A percentile compares a stretch with the other conserved stretches of the same genome.
Evolutionary conservation across 2,797 vertebrate genomes (phyloP).

Genomic region (Gorsachius magnificus): DNA sequence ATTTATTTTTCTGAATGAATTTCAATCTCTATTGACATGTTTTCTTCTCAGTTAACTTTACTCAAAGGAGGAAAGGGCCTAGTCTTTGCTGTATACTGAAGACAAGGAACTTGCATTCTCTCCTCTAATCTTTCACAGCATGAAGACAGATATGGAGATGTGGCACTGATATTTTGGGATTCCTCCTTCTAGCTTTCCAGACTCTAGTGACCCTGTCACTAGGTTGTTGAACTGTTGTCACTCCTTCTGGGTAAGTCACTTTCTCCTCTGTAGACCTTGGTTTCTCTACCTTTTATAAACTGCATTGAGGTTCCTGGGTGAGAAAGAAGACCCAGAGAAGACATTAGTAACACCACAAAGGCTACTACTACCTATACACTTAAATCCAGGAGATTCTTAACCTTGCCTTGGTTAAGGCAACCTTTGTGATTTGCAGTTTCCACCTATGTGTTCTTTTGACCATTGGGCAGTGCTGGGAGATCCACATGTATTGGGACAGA

Average conservation of each 20-base stretch:
- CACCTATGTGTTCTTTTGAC: neutral
- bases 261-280: neutral
- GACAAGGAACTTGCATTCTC: neutral
- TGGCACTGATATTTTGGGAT: neutral
- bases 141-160: neutral
- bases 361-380: neutral
- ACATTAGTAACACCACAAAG: neutral
- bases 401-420: neutral
- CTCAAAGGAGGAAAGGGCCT: neutral
- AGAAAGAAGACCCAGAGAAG: neutral
- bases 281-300: neutral
- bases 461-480: neutral
- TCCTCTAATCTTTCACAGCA: neutral
- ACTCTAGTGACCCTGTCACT: neutral
- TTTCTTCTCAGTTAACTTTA: neutral
- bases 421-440: neutral
- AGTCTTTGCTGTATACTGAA: neutral
- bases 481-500: neutral
- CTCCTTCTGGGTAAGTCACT: neutral
- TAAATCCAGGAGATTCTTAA: neutral
- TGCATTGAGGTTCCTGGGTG: neutral
- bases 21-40: neutral
- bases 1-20: neutral
- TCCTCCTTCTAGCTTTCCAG: neutral
- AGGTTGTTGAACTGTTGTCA: neutral